These are phyloP conservation scores for Aphelinus certus DNA, from an alignment of 1,140 invertebrate species.

Conservation along the genomic window DNA sequence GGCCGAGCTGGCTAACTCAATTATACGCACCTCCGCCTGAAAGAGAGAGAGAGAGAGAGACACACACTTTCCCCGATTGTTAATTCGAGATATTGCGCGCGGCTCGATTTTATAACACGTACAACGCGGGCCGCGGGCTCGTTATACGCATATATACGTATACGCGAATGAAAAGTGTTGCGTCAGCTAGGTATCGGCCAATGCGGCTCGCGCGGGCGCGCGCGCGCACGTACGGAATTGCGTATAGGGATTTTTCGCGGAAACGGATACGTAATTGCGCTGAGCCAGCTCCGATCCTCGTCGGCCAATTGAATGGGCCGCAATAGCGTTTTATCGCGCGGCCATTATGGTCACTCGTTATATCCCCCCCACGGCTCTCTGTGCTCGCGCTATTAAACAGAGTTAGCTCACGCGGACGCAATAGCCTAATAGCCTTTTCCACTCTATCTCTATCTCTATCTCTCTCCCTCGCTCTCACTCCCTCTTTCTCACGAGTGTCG, in stretches of 20 bases:
- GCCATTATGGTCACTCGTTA: slow-evolving; percentile 33
- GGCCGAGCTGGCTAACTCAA: slow-evolving; percentile 8
- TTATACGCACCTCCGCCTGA: no score
- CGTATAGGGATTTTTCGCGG: slow-evolving; percentile 24
- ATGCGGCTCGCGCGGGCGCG: no score
- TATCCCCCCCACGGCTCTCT: not conserved
- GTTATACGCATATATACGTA: no score
- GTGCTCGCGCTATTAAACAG: slow-evolving; percentile 30
- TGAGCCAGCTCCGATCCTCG: not conserved
- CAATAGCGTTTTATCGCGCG: slow-evolving; percentile 38
- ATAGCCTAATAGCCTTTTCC: slow-evolving; percentile 14
- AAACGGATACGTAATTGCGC: slow-evolving; percentile 28
- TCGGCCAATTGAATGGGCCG: slow-evolving; percentile 34
- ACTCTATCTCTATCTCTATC: not conserved
- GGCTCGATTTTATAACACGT: no score
- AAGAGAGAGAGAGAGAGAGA: not conserved
- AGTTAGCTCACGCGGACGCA: slow-evolving; percentile 31
- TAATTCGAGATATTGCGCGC: not conserved
- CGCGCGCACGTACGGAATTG: not conserved
- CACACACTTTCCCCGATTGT: slow-evolving; percentile 2
- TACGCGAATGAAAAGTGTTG: no score
- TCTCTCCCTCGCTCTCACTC: not conserved
- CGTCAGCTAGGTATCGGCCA: no score
- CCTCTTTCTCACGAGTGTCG: not conserved
- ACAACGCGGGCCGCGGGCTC: no score